Base-by-base conservation (phyloP, 2,797 vertebrate genomes). In the Morelia viridis region DNA sequence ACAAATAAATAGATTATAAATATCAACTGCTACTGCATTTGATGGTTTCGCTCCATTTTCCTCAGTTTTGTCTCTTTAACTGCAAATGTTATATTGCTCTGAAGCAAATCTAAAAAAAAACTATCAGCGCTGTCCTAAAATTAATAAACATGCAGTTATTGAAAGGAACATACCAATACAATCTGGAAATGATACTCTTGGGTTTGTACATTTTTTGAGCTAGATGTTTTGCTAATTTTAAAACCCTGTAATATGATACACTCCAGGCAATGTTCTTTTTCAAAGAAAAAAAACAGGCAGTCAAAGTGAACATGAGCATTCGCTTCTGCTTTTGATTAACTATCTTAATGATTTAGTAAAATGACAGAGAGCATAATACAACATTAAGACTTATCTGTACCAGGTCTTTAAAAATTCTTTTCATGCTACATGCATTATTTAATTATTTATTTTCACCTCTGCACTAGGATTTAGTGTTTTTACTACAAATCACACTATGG, bases 291-390 rank as follows among this genome's bases (percentile, higher is more conserved):
- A 95, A 94, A 46, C 89, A 94, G 89, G 87, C 88, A 87, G 76
- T 91, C 58, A 92, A 89, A 95, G 56, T 84, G 95, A 96, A 95
- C 94, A 96, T 95, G 94, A 96, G 95, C 95, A 93, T 94, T 95
- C 94, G 95, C 94, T 94, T 96, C 95, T 95, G 94, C 91, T 96
- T 96, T 95, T 94, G 94, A 93, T 96, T 41, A 96, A 90, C 92
- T 89, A 86, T 93, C 94, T 94, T 95, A 95, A 96, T 93, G 94
- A 95, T 95, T 95, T 96, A 96, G 95, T 96, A 96, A 97, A 96
- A 94, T 94, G 95, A 91, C 96, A 95, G 93, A 92, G 94, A 94
- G 95, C 90, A 96, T 92, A 94, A 94, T 94, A 94, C 62, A 95
- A 94, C 92, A 95, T 93, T 90, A 89, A 94, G 93, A 5, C 87